These are phyloP conservation scores for Alouatta palliata DNA, from an alignment of 2,113 vertebrate genomes.

Conservation along the genomic window DNA sequence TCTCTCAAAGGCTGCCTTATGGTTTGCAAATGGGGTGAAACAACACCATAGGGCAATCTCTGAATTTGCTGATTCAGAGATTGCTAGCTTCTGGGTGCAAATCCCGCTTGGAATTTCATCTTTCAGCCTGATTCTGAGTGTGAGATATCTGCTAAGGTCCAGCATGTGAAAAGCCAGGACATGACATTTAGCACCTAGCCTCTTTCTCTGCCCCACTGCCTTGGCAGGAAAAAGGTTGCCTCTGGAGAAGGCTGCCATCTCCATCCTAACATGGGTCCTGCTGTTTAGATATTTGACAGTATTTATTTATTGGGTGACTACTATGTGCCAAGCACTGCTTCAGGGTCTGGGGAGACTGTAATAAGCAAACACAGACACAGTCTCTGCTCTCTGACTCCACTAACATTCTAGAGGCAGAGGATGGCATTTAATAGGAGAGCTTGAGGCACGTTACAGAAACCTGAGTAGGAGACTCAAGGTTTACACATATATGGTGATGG, in stretches of 20 bases:
- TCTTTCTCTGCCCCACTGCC: neutral
- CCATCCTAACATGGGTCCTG: neutral
- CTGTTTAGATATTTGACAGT: neutral
- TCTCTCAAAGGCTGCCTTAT: conserved; percentile 78
- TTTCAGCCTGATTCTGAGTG: conserved; percentile 75
- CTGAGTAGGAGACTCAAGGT: neutral
- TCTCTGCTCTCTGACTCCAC: conserved; percentile 4
- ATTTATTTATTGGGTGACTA: neutral
- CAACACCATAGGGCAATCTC: conserved; percentile 52
- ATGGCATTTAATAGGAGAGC: neutral
- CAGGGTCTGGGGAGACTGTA: neutral
- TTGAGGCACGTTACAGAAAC: neutral
- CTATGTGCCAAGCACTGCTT: neutral
- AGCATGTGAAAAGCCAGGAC: neutral
- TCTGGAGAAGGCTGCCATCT: neutral
- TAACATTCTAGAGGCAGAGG: neutral
- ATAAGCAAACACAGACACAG: neutral
- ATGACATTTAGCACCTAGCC: neutral
- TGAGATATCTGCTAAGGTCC: conserved; percentile 31
- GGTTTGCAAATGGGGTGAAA: conserved; percentile 81
- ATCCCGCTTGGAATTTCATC: conserved; percentile 61
- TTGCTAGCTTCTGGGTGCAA: conserved; percentile 55
- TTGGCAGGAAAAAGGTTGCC: neutral
- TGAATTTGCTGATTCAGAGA: conserved; percentile 57
- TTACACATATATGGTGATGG: neutral